These are phyloP conservation scores for Caretta caretta DNA, from an alignment of 2,113 vertebrate species.

Conservation along the genomic window DNA sequence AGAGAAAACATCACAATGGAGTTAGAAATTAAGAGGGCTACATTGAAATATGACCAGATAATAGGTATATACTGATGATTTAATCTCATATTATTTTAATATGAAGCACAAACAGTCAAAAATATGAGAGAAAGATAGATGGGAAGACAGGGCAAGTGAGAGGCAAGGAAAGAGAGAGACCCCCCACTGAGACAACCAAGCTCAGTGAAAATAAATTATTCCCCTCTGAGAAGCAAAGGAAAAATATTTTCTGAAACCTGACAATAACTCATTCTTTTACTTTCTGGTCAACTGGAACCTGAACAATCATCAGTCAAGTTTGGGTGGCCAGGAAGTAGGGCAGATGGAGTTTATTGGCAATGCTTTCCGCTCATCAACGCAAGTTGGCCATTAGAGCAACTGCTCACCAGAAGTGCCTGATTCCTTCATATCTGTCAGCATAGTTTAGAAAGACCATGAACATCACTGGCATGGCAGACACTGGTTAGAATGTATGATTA, in stretches of 20 bases:
- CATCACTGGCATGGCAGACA: background rate
- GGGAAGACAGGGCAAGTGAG: background rate
- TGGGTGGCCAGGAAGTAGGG: background rate
- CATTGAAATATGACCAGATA: background rate
- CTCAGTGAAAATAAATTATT: constrained; percentile 29
- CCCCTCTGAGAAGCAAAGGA: constrained; percentile 6
- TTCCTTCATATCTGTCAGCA: constrained; percentile 50
- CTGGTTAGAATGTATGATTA: constrained; percentile 26
- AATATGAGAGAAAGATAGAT: background rate
- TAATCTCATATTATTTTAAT: constrained; percentile 23
- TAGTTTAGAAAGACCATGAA: constrained; percentile 33
- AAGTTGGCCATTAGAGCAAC: constrained; percentile 19
- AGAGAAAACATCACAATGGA: background rate
- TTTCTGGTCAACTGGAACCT: constrained; percentile 13
- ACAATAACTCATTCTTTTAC: constrained; percentile 15
- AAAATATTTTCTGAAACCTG: constrained; percentile 38
- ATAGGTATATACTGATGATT: background rate
- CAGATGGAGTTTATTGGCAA: background rate
- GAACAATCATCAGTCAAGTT: background rate
- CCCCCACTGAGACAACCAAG: background rate
- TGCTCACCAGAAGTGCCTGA: background rate
- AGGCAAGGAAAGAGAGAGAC: constrained; percentile 29
- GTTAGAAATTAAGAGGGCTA: constrained; percentile 1
- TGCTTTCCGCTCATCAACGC: background rate
- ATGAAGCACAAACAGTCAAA: background rate